phyloP scores from a whole-genome alignment of 2,888 invertebrate species.

The Kryphioiulus occultus region DNA sequence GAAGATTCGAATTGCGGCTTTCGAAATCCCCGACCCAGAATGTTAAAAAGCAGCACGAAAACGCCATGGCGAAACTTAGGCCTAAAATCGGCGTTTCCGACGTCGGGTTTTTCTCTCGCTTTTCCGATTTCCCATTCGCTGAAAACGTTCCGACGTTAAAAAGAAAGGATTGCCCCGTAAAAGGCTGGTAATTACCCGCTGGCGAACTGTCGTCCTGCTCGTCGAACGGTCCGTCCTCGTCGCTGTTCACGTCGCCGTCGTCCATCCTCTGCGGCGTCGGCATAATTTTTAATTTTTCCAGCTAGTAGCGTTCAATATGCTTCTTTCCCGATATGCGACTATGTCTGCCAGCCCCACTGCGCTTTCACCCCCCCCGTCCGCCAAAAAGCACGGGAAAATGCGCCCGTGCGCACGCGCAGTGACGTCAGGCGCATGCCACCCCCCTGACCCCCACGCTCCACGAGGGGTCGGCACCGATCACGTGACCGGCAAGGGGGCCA shows the following conservation, averaged over 20 bases:
- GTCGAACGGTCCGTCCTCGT: conserved; percentile 55
- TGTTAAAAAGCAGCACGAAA: background rate
- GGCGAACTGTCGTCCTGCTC: conserved; percentile 63
- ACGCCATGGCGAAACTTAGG: background rate
- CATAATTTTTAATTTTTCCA: conserved; percentile 51
- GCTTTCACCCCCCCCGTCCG: conserved; percentile 39
- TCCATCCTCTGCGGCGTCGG: conserved; percentile 55
- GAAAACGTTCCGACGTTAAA: background rate
- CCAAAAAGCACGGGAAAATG: conserved; percentile 40
- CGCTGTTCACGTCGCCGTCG: conserved; percentile 53
- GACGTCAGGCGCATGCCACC: background rate
- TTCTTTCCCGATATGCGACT: conserved; percentile 18
- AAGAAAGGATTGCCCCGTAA: background rate
- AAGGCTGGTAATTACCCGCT: conserved; percentile 52
- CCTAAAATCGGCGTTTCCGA: background rate
- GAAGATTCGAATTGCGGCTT: background rate
- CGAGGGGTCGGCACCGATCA: conserved; percentile 37
- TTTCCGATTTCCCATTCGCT: background rate
- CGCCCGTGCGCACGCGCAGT: background rate
- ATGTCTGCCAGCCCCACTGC: conserved; percentile 30
- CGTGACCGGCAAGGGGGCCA: conserved; percentile 37
- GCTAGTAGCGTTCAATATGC: background rate
- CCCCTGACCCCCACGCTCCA: conserved; percentile 39
- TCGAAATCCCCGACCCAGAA: background rate
- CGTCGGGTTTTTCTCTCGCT: background rate